Percentiles rank a stretch among this genome's conserved stretches.
phyloP scores from a whole-genome alignment of 2,113 vertebrate genomes.

The Chaenocephalus aceratus region DNA sequence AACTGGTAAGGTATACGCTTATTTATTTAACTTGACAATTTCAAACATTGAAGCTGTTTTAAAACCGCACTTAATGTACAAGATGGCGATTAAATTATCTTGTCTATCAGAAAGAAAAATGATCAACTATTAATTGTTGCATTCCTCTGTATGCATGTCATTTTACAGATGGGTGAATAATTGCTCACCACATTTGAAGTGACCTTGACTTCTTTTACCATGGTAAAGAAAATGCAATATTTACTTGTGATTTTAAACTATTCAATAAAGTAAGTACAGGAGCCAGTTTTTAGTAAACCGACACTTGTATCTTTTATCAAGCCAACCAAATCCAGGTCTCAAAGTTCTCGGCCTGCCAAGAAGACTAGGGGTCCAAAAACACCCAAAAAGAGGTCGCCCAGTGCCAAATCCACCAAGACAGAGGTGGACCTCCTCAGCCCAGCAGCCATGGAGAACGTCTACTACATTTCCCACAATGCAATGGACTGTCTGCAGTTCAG shows the following conservation, averaged over 20 bases:
- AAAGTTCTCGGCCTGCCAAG: constrained; percentile 64
- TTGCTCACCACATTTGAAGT: neutral
- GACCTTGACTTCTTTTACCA: neutral
- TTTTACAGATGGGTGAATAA: constrained; percentile 44
- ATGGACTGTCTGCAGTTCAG: constrained; percentile 84
- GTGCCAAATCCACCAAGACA: constrained; percentile 55
- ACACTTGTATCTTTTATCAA: constrained; percentile 58
- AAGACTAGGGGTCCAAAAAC: constrained; percentile 64
- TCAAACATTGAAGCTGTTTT: neutral
- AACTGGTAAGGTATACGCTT: constrained; percentile 50
- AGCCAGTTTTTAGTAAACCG: neutral
- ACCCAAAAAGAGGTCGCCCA: constrained; percentile 56
- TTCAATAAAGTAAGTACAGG: neutral
- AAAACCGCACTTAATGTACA: neutral
- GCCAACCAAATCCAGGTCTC: constrained; percentile 79
- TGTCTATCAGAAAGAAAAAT: neutral
- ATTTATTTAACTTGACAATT: neutral
- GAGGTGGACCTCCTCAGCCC: constrained; percentile 86
- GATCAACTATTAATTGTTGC: neutral
- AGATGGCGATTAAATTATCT: neutral
- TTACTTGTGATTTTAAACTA: neutral
- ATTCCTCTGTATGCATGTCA: neutral
- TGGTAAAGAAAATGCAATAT: constrained; percentile 38
- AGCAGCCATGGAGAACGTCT: constrained; percentile 87
- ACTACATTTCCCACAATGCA: constrained; percentile 90